Evolutionary conservation across 30 jellyfish, hydroid and myxozoan species (phyloP).

Genomic region (Aurelia aurita complex sp. Pacific): DNA sequence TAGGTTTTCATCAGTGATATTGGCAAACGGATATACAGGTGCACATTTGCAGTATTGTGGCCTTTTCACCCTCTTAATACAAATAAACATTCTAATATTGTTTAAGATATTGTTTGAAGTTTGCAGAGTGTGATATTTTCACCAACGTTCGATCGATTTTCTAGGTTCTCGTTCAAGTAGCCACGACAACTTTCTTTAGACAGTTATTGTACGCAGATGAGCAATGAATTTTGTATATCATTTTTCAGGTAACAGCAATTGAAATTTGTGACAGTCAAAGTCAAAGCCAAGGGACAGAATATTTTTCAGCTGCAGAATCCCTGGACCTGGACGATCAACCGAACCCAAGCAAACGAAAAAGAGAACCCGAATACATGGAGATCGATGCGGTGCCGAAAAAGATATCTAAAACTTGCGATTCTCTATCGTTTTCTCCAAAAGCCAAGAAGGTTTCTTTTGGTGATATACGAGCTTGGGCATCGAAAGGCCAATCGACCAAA

Average conservation of each 20-base stretch:
- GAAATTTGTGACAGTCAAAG: background rate
- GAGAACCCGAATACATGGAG: background rate
- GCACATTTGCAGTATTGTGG: too few relatives aligned
- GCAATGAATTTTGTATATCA: too few relatives aligned
- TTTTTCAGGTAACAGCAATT: background rate
- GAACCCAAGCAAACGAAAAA: background rate
- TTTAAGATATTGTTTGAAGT: too few relatives aligned
- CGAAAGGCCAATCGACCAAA: background rate
- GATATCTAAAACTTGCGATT: background rate
- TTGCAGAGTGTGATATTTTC: too few relatives aligned
- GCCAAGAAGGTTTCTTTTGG: background rate
- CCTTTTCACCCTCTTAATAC: too few relatives aligned
- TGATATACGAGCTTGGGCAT: background rate
- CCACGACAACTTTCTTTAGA: background rate
- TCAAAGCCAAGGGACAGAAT: background rate
- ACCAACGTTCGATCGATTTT: too few relatives aligned
- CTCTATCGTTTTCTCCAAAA: background rate
- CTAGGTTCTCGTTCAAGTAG: background rate
- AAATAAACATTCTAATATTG: too few relatives aligned
- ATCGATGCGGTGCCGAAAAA: background rate
- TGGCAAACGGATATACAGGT: too few relatives aligned
- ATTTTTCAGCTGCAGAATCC: slow-evolving; percentile 1
- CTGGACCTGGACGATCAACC: background rate
- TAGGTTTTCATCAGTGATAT: too few relatives aligned
- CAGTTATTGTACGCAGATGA: too few relatives aligned